These are phyloP conservation scores for Salmo trutta DNA, from an alignment of 2,797 vertebrate genomes.

Conservation along the genomic window DNA sequence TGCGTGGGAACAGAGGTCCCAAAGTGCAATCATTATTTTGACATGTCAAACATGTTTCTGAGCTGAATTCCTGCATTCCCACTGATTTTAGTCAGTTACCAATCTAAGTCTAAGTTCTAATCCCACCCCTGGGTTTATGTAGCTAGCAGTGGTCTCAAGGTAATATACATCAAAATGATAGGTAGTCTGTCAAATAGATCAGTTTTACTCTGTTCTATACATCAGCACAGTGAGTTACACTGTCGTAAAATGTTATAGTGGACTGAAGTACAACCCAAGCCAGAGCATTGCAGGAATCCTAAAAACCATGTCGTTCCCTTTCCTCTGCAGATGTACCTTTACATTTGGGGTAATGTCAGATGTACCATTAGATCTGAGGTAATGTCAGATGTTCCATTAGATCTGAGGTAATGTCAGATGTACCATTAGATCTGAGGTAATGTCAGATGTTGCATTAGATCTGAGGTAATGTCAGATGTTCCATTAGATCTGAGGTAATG, in stretches of 20 bases:
- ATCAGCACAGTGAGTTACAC: conserved; percentile 32
- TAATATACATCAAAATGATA: conserved; percentile 24
- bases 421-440: no score
- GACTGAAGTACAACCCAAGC: conserved; percentile 26
- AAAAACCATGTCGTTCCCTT: conserved; percentile 27
- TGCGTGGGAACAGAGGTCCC: no score
- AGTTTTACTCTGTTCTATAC: conserved; percentile 43
- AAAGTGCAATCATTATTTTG: no score
- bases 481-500: no score
- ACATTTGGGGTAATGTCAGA: conserved; percentile 11
- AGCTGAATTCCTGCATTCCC: no score
- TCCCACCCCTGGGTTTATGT: conserved; percentile 23
- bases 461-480: no score
- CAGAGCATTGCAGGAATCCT: conserved; percentile 1
- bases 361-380: not conserved
- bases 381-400: no score
- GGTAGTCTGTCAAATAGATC: conserved; percentile 49
- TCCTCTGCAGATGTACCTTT: conserved; percentile 20
- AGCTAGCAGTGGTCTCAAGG: conserved; percentile 7
- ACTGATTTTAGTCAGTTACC: no score
- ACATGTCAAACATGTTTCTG: no score
- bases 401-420: no score
- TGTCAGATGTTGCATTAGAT: no score
- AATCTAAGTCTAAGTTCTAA: no score
- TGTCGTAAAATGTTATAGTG: conserved; percentile 47